phyloP scores from a whole-genome alignment of 2,113 vertebrate genomes.

The Tauraco erythrolophus region DNA sequence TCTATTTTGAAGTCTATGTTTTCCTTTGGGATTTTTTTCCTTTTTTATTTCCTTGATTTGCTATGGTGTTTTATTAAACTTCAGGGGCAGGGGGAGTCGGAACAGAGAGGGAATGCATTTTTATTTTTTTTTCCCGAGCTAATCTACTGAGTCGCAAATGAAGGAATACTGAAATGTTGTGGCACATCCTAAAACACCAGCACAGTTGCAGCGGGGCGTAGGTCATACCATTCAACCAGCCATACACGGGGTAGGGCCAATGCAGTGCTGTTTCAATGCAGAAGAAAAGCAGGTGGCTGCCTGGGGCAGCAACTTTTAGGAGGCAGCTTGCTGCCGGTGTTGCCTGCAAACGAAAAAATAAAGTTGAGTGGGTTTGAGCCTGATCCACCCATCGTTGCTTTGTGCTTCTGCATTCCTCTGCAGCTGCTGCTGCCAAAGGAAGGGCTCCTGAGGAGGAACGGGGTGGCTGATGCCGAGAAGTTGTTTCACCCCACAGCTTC shows the following conservation, averaged over 20 bases:
- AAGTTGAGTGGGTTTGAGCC: neutral
- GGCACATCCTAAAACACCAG: neutral
- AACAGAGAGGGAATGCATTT: neutral
- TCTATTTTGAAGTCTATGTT: neutral
- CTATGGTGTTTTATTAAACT: neutral
- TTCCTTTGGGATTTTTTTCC: neutral
- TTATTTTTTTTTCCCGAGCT: fast-evolving
- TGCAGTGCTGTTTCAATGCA: neutral
- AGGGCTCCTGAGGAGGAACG: neutral
- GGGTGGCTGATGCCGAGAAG: neutral
- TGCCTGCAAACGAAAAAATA: neutral
- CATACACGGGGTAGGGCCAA: neutral
- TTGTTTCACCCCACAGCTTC: neutral
- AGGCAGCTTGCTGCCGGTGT: neutral
- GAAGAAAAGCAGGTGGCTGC: neutral
- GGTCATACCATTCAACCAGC: fast-evolving
- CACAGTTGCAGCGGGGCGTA: neutral
- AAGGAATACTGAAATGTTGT: neutral
- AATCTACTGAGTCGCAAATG: neutral
- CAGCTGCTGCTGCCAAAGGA: neutral
- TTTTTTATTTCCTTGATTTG: neutral
- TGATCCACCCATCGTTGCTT: neutral
- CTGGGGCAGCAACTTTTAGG: neutral
- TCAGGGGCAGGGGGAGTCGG: neutral
- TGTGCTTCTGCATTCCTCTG: neutral